Evolutionary conservation across 2,113 vertebrate species (phyloP).

Genomic region (Ailuropoda melanoleuca): DNA sequence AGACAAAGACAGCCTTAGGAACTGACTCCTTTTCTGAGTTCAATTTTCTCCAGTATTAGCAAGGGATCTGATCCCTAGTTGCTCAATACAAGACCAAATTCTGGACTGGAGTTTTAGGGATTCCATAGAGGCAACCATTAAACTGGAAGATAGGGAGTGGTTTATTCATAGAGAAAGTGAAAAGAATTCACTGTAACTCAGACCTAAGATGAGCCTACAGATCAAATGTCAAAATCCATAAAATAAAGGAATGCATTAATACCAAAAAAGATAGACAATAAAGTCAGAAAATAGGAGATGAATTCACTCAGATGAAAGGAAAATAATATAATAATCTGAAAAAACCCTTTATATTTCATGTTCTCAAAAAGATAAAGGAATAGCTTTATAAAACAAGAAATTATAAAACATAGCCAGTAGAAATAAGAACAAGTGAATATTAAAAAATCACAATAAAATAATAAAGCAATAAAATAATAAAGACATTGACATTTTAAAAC

Average conservation of each 20-base stretch:
- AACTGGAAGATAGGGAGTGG: background rate
- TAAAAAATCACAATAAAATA: background rate
- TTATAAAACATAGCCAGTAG: background rate
- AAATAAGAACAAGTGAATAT: background rate
- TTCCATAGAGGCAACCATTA: background rate
- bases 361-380: background rate
- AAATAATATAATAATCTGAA: background rate
- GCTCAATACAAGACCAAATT: background rate
- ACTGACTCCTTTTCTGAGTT: background rate
- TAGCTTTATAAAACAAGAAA: background rate
- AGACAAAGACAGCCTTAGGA: background rate
- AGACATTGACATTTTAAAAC: background rate
- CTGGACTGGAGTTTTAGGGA: background rate
- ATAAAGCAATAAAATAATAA: background rate
- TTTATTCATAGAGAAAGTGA: background rate
- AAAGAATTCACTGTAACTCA: background rate
- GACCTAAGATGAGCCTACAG: background rate
- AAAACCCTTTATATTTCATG: background rate
- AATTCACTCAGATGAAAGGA: background rate
- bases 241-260: background rate
- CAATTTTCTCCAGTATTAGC: background rate
- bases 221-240: background rate
- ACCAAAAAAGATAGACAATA: background rate
- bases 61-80: background rate
- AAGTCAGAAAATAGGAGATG: background rate